A percentile compares a stretch with the other conserved stretches of the same genome.
These are phyloP conservation scores for Nemotelus pantherinus DNA, from an alignment of 2,888 invertebrate species.

Conservation along the genomic window DNA sequence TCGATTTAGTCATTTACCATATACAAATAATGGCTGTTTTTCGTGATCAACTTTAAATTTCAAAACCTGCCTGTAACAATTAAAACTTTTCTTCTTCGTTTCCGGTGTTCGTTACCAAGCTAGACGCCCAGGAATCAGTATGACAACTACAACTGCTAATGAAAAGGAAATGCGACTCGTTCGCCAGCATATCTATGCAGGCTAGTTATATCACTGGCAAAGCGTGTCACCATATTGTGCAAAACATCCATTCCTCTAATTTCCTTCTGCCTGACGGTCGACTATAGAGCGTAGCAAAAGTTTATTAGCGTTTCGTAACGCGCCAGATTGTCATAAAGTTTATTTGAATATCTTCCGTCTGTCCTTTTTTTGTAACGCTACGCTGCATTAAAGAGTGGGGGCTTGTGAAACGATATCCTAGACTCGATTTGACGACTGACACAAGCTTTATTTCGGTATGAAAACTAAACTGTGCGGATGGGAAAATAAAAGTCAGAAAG, in stretches of 20 bases:
- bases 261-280: constrained; percentile 43
- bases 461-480: too few relatives aligned
- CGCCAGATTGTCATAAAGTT: constrained; percentile 51
- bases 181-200: not conserved
- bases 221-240: constrained; percentile 22
- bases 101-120: not conserved
- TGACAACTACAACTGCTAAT: not conserved
- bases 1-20: too few relatives aligned
- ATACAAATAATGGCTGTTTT: too few relatives aligned
- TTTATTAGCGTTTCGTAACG: constrained; percentile 48
- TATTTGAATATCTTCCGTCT: constrained; percentile 48
- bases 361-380: constrained; percentile 33
- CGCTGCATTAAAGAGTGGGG: not conserved
- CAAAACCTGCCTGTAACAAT: constrained; percentile 2
- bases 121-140: not conserved
- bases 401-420: too few relatives aligned
- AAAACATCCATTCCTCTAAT: constrained; percentile 23
- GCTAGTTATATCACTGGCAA: not conserved
- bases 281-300: constrained; percentile 30
- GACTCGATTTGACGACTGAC: too few relatives aligned
- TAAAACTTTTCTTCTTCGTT: constrained; percentile 24
- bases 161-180: constrained; percentile 30
- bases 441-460: too few relatives aligned
- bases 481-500: too few relatives aligned
- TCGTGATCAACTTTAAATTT: too few relatives aligned